Evolutionary conservation across 2,888 invertebrate genomes (phyloP), one percentile per base, ranked within the genome.

Genomic region (Tethea ocularis): DNA sequence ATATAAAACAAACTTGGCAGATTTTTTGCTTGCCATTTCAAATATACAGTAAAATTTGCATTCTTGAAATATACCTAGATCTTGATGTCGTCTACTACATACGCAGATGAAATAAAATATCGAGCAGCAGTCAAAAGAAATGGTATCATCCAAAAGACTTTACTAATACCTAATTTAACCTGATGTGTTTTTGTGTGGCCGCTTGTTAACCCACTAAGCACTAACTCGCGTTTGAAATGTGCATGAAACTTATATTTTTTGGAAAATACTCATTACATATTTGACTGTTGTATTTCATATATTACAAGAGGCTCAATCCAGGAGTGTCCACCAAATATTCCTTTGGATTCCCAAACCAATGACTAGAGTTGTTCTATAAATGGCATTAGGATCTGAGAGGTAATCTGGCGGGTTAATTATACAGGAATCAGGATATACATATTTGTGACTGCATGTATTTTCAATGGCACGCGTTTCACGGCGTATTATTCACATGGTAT

Each of bases 141-240:
- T 46, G 46, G 20, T 26, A n/a, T 29, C 17, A 26, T 11, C 17
- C 33, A 33, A 36, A 33, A 52, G 11, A 38, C 23, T 29, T 20
- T 22, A 54, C 33, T 54, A 53, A 53, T 13, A 58, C 62, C 56
- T 17, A 62, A 53, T 58, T 51, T 76, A 71, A 74, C 57, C 22
- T 36, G 63, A 57, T 60, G 62, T 54, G 65, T 63, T 24, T 33
- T 52, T 58, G 61, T 72, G 67, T 46, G 56, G 69, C 71, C 13
- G 77, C 73, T 72, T 69, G 58, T 38, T 78, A 74, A 80, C 68
- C 58, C 55, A 71, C 66, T 76, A 67, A 57, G 66, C 69, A 68
- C 69, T 78, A 69, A 80, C 59, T 46, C 13, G 69, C 71, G 67
- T 67, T 64, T 78, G 69, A 41, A 38, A 69, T 75, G 63, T 69